Evolutionary conservation across 2,888 invertebrate genomes (phyloP).

Genomic region (Conomelus anceps): DNA sequence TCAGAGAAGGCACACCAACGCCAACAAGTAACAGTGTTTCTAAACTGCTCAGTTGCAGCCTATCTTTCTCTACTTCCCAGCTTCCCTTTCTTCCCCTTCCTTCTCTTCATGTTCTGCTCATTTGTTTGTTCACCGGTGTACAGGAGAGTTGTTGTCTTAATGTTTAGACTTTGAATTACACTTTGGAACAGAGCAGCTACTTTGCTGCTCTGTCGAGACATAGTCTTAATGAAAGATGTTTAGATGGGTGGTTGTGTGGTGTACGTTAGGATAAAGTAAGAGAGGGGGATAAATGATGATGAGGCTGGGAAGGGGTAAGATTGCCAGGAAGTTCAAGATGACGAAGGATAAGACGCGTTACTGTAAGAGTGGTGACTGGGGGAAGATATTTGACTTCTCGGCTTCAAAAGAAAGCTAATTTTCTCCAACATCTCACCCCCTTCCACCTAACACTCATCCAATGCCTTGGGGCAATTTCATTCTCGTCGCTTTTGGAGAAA

Average conservation of each 20-base stretch:
- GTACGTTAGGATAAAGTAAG: not conserved
- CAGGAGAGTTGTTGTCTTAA: not conserved
- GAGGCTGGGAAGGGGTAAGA: not conserved
- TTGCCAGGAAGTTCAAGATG: not conserved
- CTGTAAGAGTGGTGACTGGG: too few species aligned
- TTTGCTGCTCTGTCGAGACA: not conserved
- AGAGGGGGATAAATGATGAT: not conserved
- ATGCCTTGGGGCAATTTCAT: not conserved
- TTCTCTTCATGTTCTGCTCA: too few species aligned
- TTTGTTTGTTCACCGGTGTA: not conserved
- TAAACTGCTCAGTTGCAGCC: not conserved
- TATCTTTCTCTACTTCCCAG: not conserved
- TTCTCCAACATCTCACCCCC: not conserved
- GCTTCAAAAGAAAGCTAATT: not conserved
- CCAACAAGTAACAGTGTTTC: not conserved
- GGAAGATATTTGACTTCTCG: not conserved
- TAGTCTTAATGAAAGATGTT: not conserved
- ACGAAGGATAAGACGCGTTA: not conserved
- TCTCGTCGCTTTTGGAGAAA: not conserved
- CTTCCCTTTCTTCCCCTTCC: not conserved
- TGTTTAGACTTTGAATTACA: not conserved
- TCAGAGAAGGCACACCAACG: not conserved
- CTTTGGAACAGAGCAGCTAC: not conserved
- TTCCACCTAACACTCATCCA: not conserved
- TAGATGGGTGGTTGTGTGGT: not conserved